Conservation (phyloP, 2,113 vertebrate genomes). For the Marmota monax region DNA sequence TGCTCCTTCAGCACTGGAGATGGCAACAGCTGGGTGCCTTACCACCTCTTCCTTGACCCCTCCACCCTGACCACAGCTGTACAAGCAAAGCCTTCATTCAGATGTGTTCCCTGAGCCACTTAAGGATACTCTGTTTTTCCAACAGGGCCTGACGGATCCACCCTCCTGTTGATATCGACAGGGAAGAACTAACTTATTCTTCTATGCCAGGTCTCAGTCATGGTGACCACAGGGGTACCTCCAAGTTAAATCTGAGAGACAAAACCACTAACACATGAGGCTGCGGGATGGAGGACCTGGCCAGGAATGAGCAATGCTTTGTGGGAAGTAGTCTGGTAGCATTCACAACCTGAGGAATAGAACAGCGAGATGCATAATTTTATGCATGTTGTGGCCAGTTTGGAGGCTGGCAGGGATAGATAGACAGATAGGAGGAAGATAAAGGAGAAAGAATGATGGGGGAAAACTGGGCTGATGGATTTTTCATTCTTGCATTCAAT, state of each 20-base stretch:
- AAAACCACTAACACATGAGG: conserved; percentile 12
- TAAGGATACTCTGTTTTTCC: not conserved
- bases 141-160: not conserved
- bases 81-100: not conserved
- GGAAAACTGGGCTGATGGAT: not conserved
- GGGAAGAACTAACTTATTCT: conserved; percentile 69
- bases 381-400: not conserved
- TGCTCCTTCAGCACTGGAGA: not conserved
- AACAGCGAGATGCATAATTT: not conserved
- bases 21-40: not conserved
- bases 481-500: not conserved
- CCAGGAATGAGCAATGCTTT: not conserved
- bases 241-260: conserved; percentile 70
- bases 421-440: not conserved
- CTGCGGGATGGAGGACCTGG: conserved; percentile 73
- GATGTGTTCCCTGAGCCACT: not conserved
- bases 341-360: not conserved
- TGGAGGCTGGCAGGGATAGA: not conserved
- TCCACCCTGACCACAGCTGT: not conserved
- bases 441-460: not conserved
- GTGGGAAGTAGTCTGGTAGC: not conserved
- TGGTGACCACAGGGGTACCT: conserved; percentile 62
- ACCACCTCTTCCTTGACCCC: not conserved
- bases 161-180: conserved; percentile 73
- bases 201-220: conserved; percentile 66